Evolutionary conservation across 1,140 invertebrate genomes (phyloP), one percentile per base, ranked within the genome.

Genomic region (Aplysia californica): DNA sequence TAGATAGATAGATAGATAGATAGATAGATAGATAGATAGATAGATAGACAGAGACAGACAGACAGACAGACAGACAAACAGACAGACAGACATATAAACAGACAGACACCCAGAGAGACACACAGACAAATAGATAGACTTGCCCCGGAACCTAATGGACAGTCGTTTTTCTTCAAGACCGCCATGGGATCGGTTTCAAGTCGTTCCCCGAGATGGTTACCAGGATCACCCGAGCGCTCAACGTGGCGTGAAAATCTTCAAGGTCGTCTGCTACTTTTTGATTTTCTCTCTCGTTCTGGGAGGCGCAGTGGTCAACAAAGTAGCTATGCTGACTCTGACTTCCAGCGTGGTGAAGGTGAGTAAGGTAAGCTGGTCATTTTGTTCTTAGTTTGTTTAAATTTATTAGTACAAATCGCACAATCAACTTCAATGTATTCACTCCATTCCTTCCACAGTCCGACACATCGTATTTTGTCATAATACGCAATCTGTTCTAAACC

Each of bases 121-220:
- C 10, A 50, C 10, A 50, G 44, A 50, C 44, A 50, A n/a, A 50
- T 10, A 50, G 44, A 50, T 10, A 50, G 44, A 50, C 10, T 15
- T 10, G n/a, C 10, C 10, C 10, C 10, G 44, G n/a, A n/a, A n/a
- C 10, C 44, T 15, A 10, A n/a, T n/a, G n/a, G 44, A 50, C 44
- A 50, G 10, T 15, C 44, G 0, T 77, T 41, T 69, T 6, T 71
- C 75, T 81, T 76, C 2, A 72, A 86, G 85, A 29, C 70, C 75
- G 10, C 64, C 77, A 29, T 86, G 85, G 85, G 85, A 86, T 44
- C 67, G 82, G 35, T 86, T 86, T 65, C 85, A 85, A 41, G 84
- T 82, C 76, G 84, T 86, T n/a, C 85, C 85, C n/a, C 61, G 85
- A 36, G 85, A 86, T 35, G 70, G 79, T 15, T 64, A 79, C 15